phyloP scores from a whole-genome alignment of 2,888 invertebrate species.

The Drosophila leonis region DNA sequence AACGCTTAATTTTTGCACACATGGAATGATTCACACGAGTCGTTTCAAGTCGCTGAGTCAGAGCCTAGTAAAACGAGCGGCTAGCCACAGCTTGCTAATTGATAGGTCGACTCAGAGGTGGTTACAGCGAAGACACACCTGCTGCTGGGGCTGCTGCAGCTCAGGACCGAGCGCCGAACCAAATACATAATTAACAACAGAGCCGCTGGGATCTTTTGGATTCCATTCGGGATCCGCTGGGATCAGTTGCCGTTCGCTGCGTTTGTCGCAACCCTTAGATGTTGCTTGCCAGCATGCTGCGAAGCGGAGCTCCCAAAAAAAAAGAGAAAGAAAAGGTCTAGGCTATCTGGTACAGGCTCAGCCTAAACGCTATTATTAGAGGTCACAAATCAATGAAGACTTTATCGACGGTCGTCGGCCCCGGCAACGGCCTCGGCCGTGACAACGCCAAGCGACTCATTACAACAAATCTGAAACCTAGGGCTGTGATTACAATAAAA shows the following conservation, averaged over 20 bases:
- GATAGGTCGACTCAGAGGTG: constrained; percentile 45
- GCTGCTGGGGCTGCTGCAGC: background rate
- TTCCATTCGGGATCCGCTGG: constrained; percentile 22
- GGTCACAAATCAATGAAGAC: constrained; percentile 82
- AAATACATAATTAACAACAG: constrained; percentile 35
- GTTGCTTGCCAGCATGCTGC: constrained; percentile 53
- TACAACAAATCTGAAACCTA: constrained; percentile 61
- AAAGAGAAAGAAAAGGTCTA: constrained; percentile 53
- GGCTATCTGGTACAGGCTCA: constrained; percentile 55
- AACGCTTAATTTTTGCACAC: constrained; percentile 57
- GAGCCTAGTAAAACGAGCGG: constrained; percentile 30
- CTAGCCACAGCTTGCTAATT: constrained; percentile 58
- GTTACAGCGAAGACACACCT: constrained; percentile 51
- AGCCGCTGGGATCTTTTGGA: constrained; percentile 25
- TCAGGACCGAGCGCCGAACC: constrained; percentile 10
- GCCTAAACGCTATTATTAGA: constrained; percentile 81
- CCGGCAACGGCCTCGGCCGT: constrained; percentile 1
- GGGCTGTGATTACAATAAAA: constrained; percentile 70
- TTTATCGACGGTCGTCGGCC: constrained; percentile 70
- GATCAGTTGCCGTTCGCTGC: constrained; percentile 37
- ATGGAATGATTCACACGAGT: constrained; percentile 56
- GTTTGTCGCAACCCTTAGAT: constrained; percentile 73
- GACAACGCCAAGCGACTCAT: constrained; percentile 56
- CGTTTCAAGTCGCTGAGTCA: constrained; percentile 45
- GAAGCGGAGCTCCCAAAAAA: constrained; percentile 24